Evolutionary conservation across 2,888 invertebrate species (phyloP), one percentile per base, ranked within the genome.

Genomic region (Girardia tigrina): DNA sequence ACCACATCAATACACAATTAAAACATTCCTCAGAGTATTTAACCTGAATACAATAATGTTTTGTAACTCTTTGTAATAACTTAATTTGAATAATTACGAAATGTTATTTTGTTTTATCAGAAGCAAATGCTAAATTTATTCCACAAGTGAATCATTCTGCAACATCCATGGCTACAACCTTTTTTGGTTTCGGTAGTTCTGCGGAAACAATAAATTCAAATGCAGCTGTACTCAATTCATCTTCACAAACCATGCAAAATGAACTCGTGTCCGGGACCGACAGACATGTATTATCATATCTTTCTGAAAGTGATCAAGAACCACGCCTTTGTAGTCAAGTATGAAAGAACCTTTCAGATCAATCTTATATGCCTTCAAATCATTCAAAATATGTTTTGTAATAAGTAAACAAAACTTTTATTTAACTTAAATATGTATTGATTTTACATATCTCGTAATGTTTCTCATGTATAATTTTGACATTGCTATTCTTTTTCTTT

Each of bases 241-340:
- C 4, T 20, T 20, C n/a, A 20, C 56, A n/a, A 56, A 6, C 56
- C 4, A 56, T 56, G n/a, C 6, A 6, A 56, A 56, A 56, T 56
- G 56, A 56, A n/a, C 56, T 56, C 4, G n/a, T 2, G 8, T 20
- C 4, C 4, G 56, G 56, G 23, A 56, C n/a, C 23, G 56, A 56
- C 6, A 56, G 56, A n/a, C 56, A 56, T 2, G 56, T 23, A 4
- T 56, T 56, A 56, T 56, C 56, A 56, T 56, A 56, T 56, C 56
- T 56, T 12, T 56, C 56, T 4, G 56, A 56, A 56, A 56, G 56
- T 56, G 56, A 56, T n/a, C 56, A 56, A n/a, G 56, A 56, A 56
- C 56, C n/a, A 56, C n/a, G 56, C 6, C 56, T 56, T 56, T 56
- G 56, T 16, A 56, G 56, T 56, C 56, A 56, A 56, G 56, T 56